Evolutionary conservation across 1,140 invertebrate species (phyloP), one percentile per base, ranked within the genome.

Genomic region (Triops cancriformis): DNA sequence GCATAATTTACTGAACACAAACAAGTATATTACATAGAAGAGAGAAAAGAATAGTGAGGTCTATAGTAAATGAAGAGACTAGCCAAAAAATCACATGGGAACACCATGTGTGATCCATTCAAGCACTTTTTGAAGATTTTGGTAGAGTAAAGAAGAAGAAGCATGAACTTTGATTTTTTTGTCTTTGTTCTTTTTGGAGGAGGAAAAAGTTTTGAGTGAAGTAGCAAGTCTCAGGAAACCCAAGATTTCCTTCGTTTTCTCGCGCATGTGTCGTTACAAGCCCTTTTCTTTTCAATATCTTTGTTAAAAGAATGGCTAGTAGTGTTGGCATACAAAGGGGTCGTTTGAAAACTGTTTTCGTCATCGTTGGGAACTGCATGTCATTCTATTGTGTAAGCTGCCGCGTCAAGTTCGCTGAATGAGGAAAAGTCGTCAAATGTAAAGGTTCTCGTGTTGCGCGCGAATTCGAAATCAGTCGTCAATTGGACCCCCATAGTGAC

Each of bases 21-120:
- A 64, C 51, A 64, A 64, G 51, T 64, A 64, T 64, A 64, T 64
- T 64, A 64, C 51, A 64, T 64, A 64, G 51, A 64, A 64, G 51
- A 64, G 51, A 64, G 51, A 64, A 64, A 64, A 64, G 51, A 64
- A 64, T 64, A 64, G 51, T 64, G 51, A 64, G 51, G 51, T 64
- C 51, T 64, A 64, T 64, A 64, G 51, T 64, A 64, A 64, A 64
- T 64, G 51, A 64, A 64, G 51, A 64, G 14, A 64, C 51, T 64
- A 64, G 51, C 51, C 51, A 64, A 64, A 64, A 64, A 64, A 37
- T 37, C 51, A 64, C 51, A 64, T 64, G 51, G 51, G n/a, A 64
- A 64, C 2, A 64, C 51, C 51, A 64, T 23, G 51, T 64, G 51
- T 64, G 51, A 64, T 64, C 51, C 51, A 64, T 64, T 64, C 51